phyloP scores from a whole-genome alignment of 1,140 invertebrate genomes.

The Acromyrmex echinatior region DNA sequence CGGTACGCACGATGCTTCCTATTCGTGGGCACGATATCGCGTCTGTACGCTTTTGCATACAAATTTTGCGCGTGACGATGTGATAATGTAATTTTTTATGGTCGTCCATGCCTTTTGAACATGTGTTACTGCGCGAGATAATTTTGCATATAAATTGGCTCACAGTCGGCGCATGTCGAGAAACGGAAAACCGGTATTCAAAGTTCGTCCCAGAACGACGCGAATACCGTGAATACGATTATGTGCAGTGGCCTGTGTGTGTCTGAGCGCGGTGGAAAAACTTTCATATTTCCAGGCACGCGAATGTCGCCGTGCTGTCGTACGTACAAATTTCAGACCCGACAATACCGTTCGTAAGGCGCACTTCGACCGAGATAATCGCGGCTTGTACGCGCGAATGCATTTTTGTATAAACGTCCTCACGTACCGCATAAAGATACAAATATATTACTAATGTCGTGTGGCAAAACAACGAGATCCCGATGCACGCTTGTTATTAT shows the following conservation, averaged over 20 bases:
- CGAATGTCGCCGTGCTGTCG: slow-evolving; percentile 48
- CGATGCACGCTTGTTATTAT: slow-evolving; percentile 27
- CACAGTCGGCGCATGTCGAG: slow-evolving; percentile 71
- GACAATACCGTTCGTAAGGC: slow-evolving; percentile 50
- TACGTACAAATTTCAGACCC: slow-evolving; percentile 60
- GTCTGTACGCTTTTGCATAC: slow-evolving; percentile 69
- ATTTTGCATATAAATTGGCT: slow-evolving; percentile 78
- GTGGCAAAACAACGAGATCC: slow-evolving; percentile 19
- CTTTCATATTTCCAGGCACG: slow-evolving; percentile 62
- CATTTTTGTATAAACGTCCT: slow-evolving; percentile 40
- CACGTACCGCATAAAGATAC: slow-evolving; percentile 34
- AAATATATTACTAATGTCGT: slow-evolving; percentile 38
- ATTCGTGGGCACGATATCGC: slow-evolving; percentile 62
- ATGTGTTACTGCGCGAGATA: slow-evolving; percentile 74
- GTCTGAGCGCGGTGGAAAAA: slow-evolving; percentile 65
- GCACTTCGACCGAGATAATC: slow-evolving; percentile 54
- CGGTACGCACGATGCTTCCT: slow-evolving; percentile 50
- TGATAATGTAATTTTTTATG: slow-evolving; percentile 74
- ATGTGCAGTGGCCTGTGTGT: slow-evolving; percentile 27
- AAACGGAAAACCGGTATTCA: slow-evolving; percentile 76
- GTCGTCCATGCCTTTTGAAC: slow-evolving; percentile 70
- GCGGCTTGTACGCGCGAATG: slow-evolving; percentile 39
- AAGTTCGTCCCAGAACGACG: slow-evolving; percentile 68
- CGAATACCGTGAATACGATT: slow-evolving; percentile 74
- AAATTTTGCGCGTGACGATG: slow-evolving; percentile 69